Evolutionary conservation across 2,113 vertebrate species (phyloP).

Genomic region (Cygnus atratus): DNA sequence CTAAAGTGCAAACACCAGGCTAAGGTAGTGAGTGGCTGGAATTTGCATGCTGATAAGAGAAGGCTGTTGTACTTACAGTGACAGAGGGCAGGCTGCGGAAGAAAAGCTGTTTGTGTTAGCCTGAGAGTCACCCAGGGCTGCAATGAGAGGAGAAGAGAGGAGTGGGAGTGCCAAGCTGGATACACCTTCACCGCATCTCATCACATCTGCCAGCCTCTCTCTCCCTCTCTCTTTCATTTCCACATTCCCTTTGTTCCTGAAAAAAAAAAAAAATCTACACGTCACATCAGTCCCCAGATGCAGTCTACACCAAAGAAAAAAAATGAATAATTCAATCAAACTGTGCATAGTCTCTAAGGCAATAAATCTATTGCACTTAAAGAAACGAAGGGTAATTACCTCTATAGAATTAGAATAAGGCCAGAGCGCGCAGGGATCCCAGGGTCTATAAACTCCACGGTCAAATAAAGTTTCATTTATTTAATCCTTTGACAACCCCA

Average conservation of each 20-base stretch:
- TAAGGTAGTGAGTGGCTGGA: constrained; percentile 76
- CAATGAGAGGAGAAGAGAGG: constrained; percentile 85
- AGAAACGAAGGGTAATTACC: constrained; percentile 82
- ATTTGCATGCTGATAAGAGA: constrained; percentile 85
- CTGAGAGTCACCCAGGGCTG: constrained; percentile 91
- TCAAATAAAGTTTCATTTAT: constrained; percentile 82
- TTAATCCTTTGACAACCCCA: constrained; percentile 73
- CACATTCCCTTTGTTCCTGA: constrained; percentile 89
- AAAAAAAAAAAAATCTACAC: constrained; percentile 80
- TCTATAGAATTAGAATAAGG: constrained; percentile 79
- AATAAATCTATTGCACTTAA: constrained; percentile 84
- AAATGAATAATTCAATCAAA: constrained; percentile 90
- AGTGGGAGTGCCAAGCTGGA: constrained; percentile 85
- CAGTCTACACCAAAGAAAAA: constrained; percentile 85
- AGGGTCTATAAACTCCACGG: constrained; percentile 72
- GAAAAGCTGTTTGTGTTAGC: constrained; percentile 91
- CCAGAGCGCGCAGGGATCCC: constrained; percentile 71
- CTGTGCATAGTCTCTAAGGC: constrained; percentile 85
- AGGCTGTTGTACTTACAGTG: constrained; percentile 94
- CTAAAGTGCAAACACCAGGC: constrained; percentile 76
- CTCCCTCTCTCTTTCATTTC: constrained; percentile 89
- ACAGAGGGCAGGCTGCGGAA: constrained; percentile 90
- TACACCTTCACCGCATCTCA: constrained; percentile 90
- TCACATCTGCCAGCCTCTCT: constrained; percentile 89
- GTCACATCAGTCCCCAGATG: constrained; percentile 89